Evolutionary conservation across 2,113 vertebrate species (phyloP).

Genomic region (Suricata suricatta): DNA sequence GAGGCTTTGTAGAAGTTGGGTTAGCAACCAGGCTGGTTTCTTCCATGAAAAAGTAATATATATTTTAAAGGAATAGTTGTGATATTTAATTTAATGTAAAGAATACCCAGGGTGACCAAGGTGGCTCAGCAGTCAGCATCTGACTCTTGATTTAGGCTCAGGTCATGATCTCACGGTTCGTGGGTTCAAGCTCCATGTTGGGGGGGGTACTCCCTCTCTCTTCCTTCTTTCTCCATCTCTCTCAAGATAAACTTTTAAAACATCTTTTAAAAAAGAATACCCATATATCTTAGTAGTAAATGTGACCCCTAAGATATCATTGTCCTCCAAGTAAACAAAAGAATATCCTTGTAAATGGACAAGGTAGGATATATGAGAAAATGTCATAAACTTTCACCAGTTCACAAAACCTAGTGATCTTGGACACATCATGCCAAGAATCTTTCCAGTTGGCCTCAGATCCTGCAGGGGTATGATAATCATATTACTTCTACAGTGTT

Average conservation of each 20-base stretch:
- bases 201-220: too few relatives aligned
- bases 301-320: background rate
- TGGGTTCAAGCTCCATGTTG: too few relatives aligned
- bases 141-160: too few relatives aligned
- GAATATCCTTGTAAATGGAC: background rate
- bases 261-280: background rate
- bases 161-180: too few relatives aligned
- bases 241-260: too few relatives aligned
- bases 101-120: background rate
- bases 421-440: background rate
- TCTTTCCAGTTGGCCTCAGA: background rate
- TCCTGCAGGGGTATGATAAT: background rate
- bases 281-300: background rate
- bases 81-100: conserved; percentile 10
- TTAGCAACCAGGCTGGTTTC: background rate
- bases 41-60: background rate
- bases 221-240: too few relatives aligned
- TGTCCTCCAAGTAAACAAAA: background rate
- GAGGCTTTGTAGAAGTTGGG: background rate
- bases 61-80: background rate
- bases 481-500: background rate
- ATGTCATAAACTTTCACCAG: background rate
- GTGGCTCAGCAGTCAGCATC: too few relatives aligned
- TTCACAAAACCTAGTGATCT: background rate
- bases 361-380: background rate